Percentiles rank a stretch among this genome's conserved stretches.
Evolutionary conservation across 1,140 invertebrate genomes (phyloP).

Genomic region (Hyposmocoma kahamanoa): DNA sequence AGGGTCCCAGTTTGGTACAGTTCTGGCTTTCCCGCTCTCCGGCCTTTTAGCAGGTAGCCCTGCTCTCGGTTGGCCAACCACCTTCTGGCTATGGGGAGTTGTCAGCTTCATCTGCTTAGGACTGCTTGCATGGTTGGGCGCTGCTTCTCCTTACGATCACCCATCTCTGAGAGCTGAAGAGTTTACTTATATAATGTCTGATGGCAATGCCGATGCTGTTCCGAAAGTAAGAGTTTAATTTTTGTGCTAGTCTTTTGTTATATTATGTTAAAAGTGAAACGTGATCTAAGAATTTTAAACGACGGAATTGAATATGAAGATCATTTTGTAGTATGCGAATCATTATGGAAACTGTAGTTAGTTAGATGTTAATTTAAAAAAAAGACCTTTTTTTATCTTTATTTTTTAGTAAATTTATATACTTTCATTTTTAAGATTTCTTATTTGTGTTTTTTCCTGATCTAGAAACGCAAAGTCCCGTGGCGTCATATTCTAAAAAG

Average conservation of each 20-base stretch:
- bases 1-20: slow-evolving; percentile 58
- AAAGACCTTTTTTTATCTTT: too few species aligned
- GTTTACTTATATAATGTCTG: slow-evolving; percentile 69
- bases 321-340: too few species aligned
- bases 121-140: slow-evolving; percentile 47
- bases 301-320: too few species aligned
- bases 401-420: too few species aligned
- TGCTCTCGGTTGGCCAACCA: slow-evolving; percentile 67
- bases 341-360: too few species aligned
- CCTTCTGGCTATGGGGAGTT: slow-evolving; percentile 76
- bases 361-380: too few species aligned
- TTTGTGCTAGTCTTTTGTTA: too few species aligned
- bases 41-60: slow-evolving; percentile 54
- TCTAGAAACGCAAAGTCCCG: slow-evolving; percentile 70
- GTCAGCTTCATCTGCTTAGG: slow-evolving; percentile 52
- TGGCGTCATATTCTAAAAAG: slow-evolving; percentile 83
- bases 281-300: too few species aligned
- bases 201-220: slow-evolving; percentile 22
- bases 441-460: neutral
- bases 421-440: too few species aligned
- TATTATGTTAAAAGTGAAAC: too few species aligned
- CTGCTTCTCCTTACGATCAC: slow-evolving; percentile 72
- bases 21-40: slow-evolving; percentile 62
- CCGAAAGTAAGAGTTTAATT: too few species aligned
- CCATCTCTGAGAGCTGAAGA: slow-evolving; percentile 75